A percentile compares a stretch with the other conserved stretches of the same genome.
Conservation (phyloP, 2,797 vertebrate species). For the Rhodeus uyekii region DNA sequence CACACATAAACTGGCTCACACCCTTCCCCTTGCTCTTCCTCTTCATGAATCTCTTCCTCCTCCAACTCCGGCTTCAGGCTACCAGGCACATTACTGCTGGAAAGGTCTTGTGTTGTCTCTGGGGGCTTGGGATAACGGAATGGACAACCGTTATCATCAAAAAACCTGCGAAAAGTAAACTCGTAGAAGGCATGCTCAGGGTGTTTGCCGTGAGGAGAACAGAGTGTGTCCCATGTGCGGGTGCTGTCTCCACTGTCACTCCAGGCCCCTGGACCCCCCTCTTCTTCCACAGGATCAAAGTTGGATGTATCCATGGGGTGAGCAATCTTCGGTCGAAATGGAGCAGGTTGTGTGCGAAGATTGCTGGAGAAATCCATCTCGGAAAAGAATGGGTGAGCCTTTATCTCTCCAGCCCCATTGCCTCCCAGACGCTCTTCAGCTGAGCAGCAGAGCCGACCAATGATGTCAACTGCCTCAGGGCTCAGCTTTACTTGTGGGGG, state of each 20-base stretch:
- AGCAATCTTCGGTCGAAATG: slow-evolving; percentile 94
- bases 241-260: slow-evolving; percentile 88
- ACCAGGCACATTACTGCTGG: slow-evolving; percentile 50
- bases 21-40: slow-evolving; percentile 81
- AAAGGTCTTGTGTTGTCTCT: slow-evolving; percentile 63
- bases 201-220: slow-evolving; percentile 86
- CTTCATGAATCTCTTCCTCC: slow-evolving; percentile 70
- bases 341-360: slow-evolving; percentile 91
- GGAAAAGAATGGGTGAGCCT: slow-evolving; percentile 91
- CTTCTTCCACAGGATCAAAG: slow-evolving; percentile 97
- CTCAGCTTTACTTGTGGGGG: slow-evolving; percentile 93
- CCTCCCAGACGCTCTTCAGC: slow-evolving; percentile 91
- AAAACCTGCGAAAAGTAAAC: slow-evolving; percentile 98
- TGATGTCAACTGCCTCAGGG: slow-evolving; percentile 91
- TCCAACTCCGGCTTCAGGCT: slow-evolving; percentile 72
- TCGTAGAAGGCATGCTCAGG: slow-evolving; percentile 98
- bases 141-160: slow-evolving; percentile 95
- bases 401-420: slow-evolving; percentile 92
- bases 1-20: slow-evolving; percentile 98
- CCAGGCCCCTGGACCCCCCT: slow-evolving; percentile 83
- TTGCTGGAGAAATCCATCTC: slow-evolving; percentile 91
- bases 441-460: slow-evolving; percentile 90
- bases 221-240: slow-evolving; percentile 85
- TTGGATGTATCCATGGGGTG: slow-evolving; percentile 99
- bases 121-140: slow-evolving; percentile 94